Evolutionary conservation across 1,140 invertebrate species (phyloP).

Genomic region (Linepithema humile): DNA sequence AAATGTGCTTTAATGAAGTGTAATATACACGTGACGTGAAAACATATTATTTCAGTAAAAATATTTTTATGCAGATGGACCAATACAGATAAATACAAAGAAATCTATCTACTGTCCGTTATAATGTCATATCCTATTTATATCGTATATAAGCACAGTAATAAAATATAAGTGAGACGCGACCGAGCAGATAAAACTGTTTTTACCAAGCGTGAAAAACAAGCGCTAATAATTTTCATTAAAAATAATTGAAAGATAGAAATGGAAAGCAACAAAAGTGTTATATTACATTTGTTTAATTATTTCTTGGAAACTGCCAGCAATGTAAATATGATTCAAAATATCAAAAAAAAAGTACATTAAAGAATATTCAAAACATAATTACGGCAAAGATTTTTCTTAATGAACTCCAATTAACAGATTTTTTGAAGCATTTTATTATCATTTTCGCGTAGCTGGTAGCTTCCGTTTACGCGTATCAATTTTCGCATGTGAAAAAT

Average conservation of each 20-base stretch:
- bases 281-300: not conserved
- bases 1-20: conserved; percentile 51
- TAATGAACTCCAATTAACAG: too few relatives aligned
- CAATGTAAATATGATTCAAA: not conserved
- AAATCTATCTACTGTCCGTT: not conserved
- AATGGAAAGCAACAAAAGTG: not conserved
- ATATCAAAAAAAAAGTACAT: not conserved
- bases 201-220: conserved; percentile 46
- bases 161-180: conserved; percentile 33
- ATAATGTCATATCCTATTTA: conserved; percentile 9
- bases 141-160: conserved; percentile 15
- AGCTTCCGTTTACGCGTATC: not conserved
- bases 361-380: not conserved
- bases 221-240: conserved; percentile 29
- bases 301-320: not conserved
- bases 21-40: conserved; percentile 50
- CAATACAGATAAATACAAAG: conserved; percentile 29
- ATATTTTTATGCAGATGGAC: conserved; percentile 43
- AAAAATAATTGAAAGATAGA: conserved; percentile 23
- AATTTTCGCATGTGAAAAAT: too few relatives aligned
- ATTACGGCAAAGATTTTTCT: not conserved
- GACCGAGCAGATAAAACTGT: conserved; percentile 25
- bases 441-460: not conserved
- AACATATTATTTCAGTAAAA: conserved; percentile 44
- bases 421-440: not conserved